A percentile compares a stretch with the other conserved stretches of the same genome.
These are phyloP conservation scores for Helobdella robusta DNA, from an alignment of 2,888 invertebrate genomes.

Conservation along the genomic window DNA sequence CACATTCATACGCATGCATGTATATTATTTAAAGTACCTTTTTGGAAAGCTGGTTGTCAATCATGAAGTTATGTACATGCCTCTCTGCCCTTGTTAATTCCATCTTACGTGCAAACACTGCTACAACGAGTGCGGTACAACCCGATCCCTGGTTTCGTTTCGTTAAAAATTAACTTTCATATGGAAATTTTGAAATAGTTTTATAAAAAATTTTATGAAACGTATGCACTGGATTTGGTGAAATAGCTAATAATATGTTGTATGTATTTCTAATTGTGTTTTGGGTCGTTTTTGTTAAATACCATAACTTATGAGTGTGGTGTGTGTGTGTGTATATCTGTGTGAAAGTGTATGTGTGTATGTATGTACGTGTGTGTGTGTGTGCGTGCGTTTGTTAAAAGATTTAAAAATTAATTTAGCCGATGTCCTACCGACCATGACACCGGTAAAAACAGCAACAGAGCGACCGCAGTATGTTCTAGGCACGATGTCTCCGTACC, in stretches of 20 bases:
- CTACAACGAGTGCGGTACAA: conserved; percentile 48
- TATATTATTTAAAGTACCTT: conserved; percentile 30
- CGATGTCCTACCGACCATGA: conserved; percentile 47
- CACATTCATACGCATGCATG: too few species aligned
- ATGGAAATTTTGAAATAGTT: too few species aligned
- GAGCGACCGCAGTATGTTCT: conserved; percentile 99
- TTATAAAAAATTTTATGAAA: too few species aligned
- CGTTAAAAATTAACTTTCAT: too few species aligned
- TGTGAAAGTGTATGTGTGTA: conserved; percentile 4
- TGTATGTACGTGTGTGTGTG: neutral
- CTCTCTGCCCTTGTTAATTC: conserved; percentile 47
- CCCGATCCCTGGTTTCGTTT: conserved; percentile 41
- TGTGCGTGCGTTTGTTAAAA: neutral
- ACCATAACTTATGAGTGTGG: neutral
- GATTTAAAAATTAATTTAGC: neutral
- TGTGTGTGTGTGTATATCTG: conserved; percentile 5
- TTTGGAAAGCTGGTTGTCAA: conserved; percentile 46
- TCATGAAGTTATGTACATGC: conserved; percentile 48
- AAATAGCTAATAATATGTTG: too few species aligned
- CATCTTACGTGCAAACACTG: conserved; percentile 45
- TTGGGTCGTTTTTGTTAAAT: conserved; percentile 4
- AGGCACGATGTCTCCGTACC: conserved; percentile 96
- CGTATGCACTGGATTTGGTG: too few species aligned
- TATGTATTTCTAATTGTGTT: neutral
- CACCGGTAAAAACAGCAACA: conserved; percentile 96